A percentile compares a stretch with the other conserved stretches of the same genome.
Conservation (phyloP, 2,113 vertebrate genomes). For the Campylomormyrus numenius region DNA sequence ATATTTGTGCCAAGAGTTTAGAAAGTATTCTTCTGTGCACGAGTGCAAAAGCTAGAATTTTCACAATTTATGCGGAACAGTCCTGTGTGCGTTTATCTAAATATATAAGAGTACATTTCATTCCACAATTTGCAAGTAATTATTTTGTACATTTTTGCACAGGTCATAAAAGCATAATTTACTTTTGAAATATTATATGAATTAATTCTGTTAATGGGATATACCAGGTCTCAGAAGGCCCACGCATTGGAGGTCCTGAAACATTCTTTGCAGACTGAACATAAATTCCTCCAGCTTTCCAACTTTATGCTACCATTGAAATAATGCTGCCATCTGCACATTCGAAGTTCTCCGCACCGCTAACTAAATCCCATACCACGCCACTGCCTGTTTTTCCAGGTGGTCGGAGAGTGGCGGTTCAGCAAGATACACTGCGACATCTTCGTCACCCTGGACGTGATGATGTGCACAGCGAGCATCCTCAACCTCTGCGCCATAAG, state of each 20-base stretch:
- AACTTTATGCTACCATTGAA: not conserved
- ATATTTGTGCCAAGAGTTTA: not conserved
- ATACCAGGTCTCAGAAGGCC: not conserved
- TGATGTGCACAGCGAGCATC: constrained; percentile 99
- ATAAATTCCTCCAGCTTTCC: not conserved
- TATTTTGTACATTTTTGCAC: not conserved
- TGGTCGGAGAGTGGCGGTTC: constrained; percentile 95
- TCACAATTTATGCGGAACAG: not conserved
- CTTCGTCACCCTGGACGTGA: constrained; percentile 95
- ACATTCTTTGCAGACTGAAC: not conserved
- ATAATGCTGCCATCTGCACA: not conserved
- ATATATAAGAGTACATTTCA: not conserved
- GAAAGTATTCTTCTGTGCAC: not conserved
- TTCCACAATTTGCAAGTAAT: not conserved
- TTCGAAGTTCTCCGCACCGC: not conserved
- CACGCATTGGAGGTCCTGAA: not conserved
- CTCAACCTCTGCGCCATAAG: constrained; percentile 98
- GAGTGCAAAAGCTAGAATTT: not conserved
- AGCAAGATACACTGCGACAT: constrained; percentile 97
- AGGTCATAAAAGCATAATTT: not conserved
- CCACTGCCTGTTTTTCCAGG: constrained; percentile 59
- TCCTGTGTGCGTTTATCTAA: not conserved
- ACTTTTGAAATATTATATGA: not conserved
- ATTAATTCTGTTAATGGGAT: not conserved
- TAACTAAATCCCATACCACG: not conserved